Evolutionary conservation across 1,140 invertebrate genomes (phyloP).

Genomic region (Drosophila gunungcola): DNA sequence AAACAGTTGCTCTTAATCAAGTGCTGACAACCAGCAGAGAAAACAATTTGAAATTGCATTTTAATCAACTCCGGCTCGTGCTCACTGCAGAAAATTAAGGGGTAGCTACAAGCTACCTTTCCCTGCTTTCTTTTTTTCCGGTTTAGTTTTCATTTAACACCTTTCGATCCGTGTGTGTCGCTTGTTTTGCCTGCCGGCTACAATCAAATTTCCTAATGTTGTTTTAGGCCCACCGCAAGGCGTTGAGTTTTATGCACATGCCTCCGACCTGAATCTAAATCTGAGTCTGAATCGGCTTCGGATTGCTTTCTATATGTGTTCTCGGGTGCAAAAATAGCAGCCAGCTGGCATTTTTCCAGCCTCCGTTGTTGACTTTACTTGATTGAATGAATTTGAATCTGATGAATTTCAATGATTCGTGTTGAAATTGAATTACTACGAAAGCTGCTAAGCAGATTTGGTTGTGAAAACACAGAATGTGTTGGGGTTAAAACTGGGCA

Average conservation of each 20-base stretch:
- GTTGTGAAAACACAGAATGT: slow-evolving; percentile 25
- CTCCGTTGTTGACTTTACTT: slow-evolving; percentile 67
- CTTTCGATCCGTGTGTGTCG: slow-evolving; percentile 45
- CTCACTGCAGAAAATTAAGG: slow-evolving; percentile 4
- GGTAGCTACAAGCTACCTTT: slow-evolving; percentile 15
- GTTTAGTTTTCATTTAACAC: slow-evolving; percentile 77
- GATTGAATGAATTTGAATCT: slow-evolving; percentile 50
- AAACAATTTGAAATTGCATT: slow-evolving; percentile 78
- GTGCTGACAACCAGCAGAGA: slow-evolving; percentile 73
- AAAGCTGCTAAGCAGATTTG: slow-evolving; percentile 54
- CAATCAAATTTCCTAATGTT: slow-evolving; percentile 57
- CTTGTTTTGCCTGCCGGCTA: slow-evolving; percentile 42
- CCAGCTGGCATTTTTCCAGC: slow-evolving; percentile 59
- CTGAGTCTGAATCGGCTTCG: slow-evolving; percentile 3
- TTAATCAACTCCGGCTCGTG: slow-evolving; percentile 69
- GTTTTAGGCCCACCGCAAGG: slow-evolving; percentile 70
- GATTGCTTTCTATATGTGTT: slow-evolving; percentile 2
- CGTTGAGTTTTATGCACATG: slow-evolving; percentile 19
- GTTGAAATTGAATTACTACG: slow-evolving; percentile 48
- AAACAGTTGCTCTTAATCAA: slow-evolving; percentile 78
- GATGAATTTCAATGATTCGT: slow-evolving; percentile 46
- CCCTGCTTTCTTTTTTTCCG: slow-evolving; percentile 9
- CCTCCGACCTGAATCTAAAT: slow-evolving; percentile 11
- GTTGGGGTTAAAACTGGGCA: slow-evolving; percentile 16
- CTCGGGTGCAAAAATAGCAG: slow-evolving; percentile 2